Base-by-base conservation (phyloP, 2,113 vertebrate genomes). In the Pelodiscus sinensis region DNA sequence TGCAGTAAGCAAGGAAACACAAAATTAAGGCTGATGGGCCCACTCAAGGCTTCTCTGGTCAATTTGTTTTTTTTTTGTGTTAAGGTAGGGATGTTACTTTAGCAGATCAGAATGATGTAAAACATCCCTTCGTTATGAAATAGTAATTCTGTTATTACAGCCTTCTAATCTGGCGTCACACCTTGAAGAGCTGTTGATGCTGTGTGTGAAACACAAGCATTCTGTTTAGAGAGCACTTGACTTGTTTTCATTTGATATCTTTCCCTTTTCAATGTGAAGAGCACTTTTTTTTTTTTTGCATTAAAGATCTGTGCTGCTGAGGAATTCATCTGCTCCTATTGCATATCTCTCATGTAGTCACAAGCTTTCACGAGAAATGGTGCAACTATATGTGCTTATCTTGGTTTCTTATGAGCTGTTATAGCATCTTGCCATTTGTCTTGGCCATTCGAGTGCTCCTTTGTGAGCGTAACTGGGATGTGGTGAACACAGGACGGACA, bases 361-460 rank as follows among this genome's bases (percentile, higher is more conserved):
- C 81, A 94, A 84, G 90, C 92, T 88, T 96, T 96, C 91, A 31
- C 82, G 95, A 97, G 95, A 92, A 85, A 93, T 96, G 96, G 96
- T 91, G 97, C 94, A 96, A 97, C 94, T 86, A 94, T 97, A 95
- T 94, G 96, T 96, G 95, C 97, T 97, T 97, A 95, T 97, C 92
- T 97, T 96, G 95, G 91, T 95, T 97, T 96, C 93, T 94, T 95
- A 94, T 94, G 96, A 86, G 87, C 82, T 97, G 95, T 96, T 95
- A 89, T 88, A 95, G 93, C 95, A 95, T 97, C 97, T 96, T 71
- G 58, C 25, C 25, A 96, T 92, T 97, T 95, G 85, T 62, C 95
- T 97, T 96, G 94, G 95, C 96, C 44, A 94, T 94, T 82, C 87
- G 82, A 79, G 82, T 93, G 82, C 68, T 84, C 95, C n/a, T 13